phyloP scores from a whole-genome alignment of 2,888 invertebrate species.

The Meganola albula region DNA sequence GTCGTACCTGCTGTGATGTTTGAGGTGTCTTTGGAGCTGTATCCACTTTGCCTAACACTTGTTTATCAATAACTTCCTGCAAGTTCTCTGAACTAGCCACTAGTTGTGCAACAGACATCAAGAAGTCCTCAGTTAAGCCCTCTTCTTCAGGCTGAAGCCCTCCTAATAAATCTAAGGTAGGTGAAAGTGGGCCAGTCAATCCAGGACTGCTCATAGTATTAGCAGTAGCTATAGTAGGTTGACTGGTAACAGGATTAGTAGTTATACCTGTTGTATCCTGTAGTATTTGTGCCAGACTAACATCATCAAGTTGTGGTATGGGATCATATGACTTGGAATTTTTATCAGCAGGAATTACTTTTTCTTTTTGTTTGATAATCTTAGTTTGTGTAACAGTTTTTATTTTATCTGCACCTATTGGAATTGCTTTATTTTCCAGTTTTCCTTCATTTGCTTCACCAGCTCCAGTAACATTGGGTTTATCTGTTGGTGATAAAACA shows the following conservation, averaged over 20 bases:
- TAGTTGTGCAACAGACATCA: constrained; percentile 85
- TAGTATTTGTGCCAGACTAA: constrained; percentile 67
- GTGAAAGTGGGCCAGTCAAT: constrained; percentile 74
- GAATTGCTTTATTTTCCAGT: constrained; percentile 25
- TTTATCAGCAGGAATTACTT: constrained; percentile 40
- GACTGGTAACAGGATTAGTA: constrained; percentile 44
- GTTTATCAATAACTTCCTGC: constrained; percentile 84
- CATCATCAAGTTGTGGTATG: constrained; percentile 70
- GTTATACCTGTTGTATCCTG: constrained; percentile 57
- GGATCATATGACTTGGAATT: constrained; percentile 52
- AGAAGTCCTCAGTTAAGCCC: constrained; percentile 82
- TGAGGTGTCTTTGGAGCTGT: constrained; percentile 23
- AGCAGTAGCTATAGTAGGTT: constrained; percentile 45
- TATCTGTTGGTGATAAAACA: constrained; percentile 26
- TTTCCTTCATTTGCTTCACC: constrained; percentile 28
- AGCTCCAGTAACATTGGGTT: constrained; percentile 26
- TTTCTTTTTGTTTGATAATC: constrained; percentile 44
- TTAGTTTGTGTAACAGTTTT: constrained; percentile 41
- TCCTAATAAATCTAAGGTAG: constrained; percentile 77
- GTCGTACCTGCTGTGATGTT: constrained; percentile 24
- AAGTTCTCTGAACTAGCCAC: constrained; percentile 83
- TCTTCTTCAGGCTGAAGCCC: constrained; percentile 81
- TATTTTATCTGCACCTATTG: constrained; percentile 26
- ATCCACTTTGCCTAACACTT: constrained; percentile 74
- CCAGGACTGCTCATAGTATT: constrained; percentile 67